A percentile compares a stretch with the other conserved stretches of the same genome.
Evolutionary conservation across 2,113 vertebrate species (phyloP).

Genomic region (Osmerus eperlanus): DNA sequence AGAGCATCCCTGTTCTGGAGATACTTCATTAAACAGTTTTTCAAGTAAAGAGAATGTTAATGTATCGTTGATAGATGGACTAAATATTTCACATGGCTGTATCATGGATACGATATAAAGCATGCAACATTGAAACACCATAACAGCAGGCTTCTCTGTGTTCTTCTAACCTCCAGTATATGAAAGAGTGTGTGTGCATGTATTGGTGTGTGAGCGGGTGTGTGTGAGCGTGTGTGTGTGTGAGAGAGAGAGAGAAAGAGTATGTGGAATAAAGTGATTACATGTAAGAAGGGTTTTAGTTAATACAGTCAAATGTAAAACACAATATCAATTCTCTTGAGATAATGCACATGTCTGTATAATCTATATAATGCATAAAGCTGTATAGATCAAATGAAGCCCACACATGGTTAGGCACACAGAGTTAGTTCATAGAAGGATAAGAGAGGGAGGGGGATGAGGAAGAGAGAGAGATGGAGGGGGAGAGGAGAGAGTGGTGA

Average conservation of each 20-base stretch:
- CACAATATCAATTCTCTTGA: conserved; percentile 41
- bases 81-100: too few relatives aligned
- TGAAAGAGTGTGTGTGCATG: conserved; percentile 16
- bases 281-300: conserved; percentile 7
- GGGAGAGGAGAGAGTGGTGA: not conserved
- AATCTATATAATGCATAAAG: conserved; percentile 62
- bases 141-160: conserved; percentile 33
- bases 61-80: too few relatives aligned
- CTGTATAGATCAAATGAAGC: conserved; percentile 49
- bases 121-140: conserved; percentile 66
- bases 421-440: conserved; percentile 48
- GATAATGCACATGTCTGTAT: conserved; percentile 64
- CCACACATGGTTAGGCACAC: conserved; percentile 76
- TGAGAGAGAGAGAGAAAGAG: conserved; percentile 40
- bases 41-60: too few relatives aligned
- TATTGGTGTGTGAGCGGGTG: conserved; percentile 22
- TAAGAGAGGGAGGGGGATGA: not conserved
- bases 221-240: conserved; percentile 43
- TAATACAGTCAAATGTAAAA: conserved; percentile 50
- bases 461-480: not conserved
- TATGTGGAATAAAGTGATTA: not conserved
- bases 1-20: too few relatives aligned
- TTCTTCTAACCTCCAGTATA: not conserved
- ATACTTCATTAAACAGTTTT: too few relatives aligned
- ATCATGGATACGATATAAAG: conserved; percentile 48